Base-by-base conservation (phyloP, 1,140 invertebrate genomes). In the Aphis gossypii region DNA sequence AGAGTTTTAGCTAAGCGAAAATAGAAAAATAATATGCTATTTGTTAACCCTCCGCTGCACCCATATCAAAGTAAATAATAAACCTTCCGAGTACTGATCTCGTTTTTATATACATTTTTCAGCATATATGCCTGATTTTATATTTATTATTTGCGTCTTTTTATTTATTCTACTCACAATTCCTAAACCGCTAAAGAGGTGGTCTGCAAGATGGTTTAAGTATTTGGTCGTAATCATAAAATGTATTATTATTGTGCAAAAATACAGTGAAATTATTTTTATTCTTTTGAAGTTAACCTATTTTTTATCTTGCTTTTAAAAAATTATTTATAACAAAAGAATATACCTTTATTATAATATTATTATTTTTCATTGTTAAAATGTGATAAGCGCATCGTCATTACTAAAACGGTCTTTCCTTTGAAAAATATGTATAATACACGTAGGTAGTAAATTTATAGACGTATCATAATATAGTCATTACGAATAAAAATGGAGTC, bases 241-340 rank as follows among this genome's bases (percentile, higher is more conserved):
- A 76, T n/a, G 9, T n/a, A 76, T 76, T 76, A 76, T 76, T 76
- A 30, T 76, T n/a, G n/a, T 76, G n/a, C n/a, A 4, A 76, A 76
- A 76, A 76, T 76, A 76, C n/a, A n/a, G 60, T n/a, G 30, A 76
- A 76, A n/a, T 76, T n/a, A n/a, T 76, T 76, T 76, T 76, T 76
- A 76, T 76, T 76, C 60, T 76, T 68, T 68, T 68, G 56, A 68
- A n/a, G 60, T 68, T 68, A n/a, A 68, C 30, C 60, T 68, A 51
- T 68, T 60, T 60, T 68, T 68, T 60, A 25, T 60, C 14, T 30
- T 68, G 60, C 30, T 76, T 76, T 76, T 35, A 35, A 76, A n/a
- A 76, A 76, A n/a, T 76, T n/a, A 76, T 18, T 76, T n/a, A 6
- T 18, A n/a, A 76, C 60, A 76, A 76, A 76, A 76, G 60, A 76